phyloP scores from a whole-genome alignment of 2,888 invertebrate species.

The Ichneumon xanthorius region DNA sequence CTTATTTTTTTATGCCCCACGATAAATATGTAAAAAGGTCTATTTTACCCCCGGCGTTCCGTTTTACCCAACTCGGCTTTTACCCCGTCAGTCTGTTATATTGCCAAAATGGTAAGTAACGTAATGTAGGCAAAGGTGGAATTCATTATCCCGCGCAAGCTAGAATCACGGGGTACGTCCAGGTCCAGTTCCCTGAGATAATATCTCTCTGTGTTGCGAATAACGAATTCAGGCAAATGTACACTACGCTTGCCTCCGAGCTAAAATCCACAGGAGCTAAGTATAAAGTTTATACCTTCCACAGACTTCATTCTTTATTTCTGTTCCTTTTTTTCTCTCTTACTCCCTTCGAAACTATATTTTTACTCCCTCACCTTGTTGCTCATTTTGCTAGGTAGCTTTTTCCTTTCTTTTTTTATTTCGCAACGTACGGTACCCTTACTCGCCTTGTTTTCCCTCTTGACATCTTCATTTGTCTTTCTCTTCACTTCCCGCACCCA shows the following conservation, averaged over 20 bases:
- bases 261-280: constrained; percentile 42
- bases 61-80: background rate
- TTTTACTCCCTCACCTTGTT: constrained; percentile 13
- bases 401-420: constrained; percentile 49
- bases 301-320: background rate
- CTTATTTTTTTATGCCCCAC: background rate
- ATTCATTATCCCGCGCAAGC: constrained; percentile 25
- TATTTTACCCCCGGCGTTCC: too few species aligned
- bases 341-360: background rate
- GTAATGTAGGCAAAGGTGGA: constrained; percentile 15
- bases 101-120: constrained; percentile 28
- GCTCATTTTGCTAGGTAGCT: constrained; percentile 48
- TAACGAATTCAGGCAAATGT: constrained; percentile 62
- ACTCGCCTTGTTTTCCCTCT: constrained; percentile 59
- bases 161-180: background rate
- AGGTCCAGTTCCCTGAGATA: constrained; percentile 34
- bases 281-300: constrained; percentile 3
- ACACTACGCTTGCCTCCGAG: constrained; percentile 15
- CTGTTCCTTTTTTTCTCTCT: constrained; percentile 2
- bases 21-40: too few species aligned
- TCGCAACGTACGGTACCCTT: constrained; percentile 5
- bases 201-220: constrained; percentile 42
- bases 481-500: constrained; percentile 36
- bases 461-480: constrained; percentile 63
- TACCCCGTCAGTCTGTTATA: background rate